phyloP scores from a whole-genome alignment of 2,797 vertebrate genomes.

The Paedocypris micromegethes region DNA sequence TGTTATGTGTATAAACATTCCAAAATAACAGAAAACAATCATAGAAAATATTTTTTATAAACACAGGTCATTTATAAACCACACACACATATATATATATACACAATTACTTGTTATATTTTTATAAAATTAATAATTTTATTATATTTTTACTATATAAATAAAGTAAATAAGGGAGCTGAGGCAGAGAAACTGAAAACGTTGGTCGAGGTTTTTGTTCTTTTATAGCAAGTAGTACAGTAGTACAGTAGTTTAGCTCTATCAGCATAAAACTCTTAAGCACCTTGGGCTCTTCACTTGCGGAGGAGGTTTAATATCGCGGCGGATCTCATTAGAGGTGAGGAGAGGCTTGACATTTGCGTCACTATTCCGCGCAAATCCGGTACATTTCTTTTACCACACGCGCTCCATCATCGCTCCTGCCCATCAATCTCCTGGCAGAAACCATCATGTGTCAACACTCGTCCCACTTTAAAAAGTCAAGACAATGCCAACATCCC shows the following conservation, averaged over 20 bases:
- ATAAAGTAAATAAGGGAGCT: background rate
- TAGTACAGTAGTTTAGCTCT: constrained; percentile 19
- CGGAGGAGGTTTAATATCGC: constrained; percentile 45
- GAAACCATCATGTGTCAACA: constrained; percentile 23
- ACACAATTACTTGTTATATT: too few species aligned
- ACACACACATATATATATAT: too few species aligned
- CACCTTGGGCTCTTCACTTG: constrained; percentile 22
- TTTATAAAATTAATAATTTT: too few species aligned
- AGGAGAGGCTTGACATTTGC: constrained; percentile 36
- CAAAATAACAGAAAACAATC: too few species aligned
- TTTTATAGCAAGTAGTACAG: background rate
- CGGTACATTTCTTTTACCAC: constrained; percentile 34
- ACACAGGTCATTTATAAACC: too few species aligned
- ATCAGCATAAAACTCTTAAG: constrained; percentile 33
- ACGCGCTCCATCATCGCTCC: constrained; percentile 28
- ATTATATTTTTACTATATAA: background rate
- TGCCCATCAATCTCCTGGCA: constrained; percentile 33
- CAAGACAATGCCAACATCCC: too few species aligned
- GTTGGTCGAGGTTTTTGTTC: too few species aligned
- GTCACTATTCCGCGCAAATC: constrained; percentile 39
- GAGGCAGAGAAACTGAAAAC: background rate
- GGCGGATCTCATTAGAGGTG: constrained; percentile 43
- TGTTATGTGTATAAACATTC: too few species aligned
- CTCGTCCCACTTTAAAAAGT: constrained; percentile 34
- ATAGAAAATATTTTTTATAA: too few species aligned